phyloP scores from a whole-genome alignment of 1,140 invertebrate genomes.

The Glomeris maerens region DNA sequence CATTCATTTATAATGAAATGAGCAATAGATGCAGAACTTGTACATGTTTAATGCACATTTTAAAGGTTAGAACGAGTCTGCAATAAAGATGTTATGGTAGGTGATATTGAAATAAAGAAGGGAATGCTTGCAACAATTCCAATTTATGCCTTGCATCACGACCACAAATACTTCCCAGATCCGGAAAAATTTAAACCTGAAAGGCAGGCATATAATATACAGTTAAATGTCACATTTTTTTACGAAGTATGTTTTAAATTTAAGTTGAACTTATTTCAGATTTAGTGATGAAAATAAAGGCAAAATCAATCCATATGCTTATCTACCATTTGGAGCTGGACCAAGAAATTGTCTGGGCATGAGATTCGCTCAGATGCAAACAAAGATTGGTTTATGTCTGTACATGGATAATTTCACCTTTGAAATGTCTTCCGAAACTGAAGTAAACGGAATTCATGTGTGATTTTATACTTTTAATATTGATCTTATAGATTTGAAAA shows the following conservation, averaged over 20 bases:
- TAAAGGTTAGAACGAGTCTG: neutral
- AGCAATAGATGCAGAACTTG: too few species aligned
- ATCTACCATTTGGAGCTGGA: conserved; percentile 41
- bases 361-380: conserved; percentile 48
- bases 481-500: too few species aligned
- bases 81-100: conserved; percentile 2
- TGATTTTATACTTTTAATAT: too few species aligned
- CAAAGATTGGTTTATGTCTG: too few species aligned
- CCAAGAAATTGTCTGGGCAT: conserved; percentile 41
- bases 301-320: neutral
- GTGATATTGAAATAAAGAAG: conserved; percentile 14
- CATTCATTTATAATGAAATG: too few species aligned
- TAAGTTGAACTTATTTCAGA: too few species aligned
- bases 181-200: conserved; percentile 21
- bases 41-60: neutral
- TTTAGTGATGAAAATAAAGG: neutral
- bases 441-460: too few species aligned
- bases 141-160: conserved; percentile 19
- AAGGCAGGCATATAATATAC: conserved; percentile 6
- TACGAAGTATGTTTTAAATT: too few species aligned
- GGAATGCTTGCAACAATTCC: conserved; percentile 17
- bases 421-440: too few species aligned
- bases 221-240: too few species aligned
- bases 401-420: too few species aligned
- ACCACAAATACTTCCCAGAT: conserved; percentile 17